Evolutionary conservation across 2,797 vertebrate species (phyloP), one percentile per base, ranked within the genome.

Genomic region (Synaphobranchus kaupii): DNA sequence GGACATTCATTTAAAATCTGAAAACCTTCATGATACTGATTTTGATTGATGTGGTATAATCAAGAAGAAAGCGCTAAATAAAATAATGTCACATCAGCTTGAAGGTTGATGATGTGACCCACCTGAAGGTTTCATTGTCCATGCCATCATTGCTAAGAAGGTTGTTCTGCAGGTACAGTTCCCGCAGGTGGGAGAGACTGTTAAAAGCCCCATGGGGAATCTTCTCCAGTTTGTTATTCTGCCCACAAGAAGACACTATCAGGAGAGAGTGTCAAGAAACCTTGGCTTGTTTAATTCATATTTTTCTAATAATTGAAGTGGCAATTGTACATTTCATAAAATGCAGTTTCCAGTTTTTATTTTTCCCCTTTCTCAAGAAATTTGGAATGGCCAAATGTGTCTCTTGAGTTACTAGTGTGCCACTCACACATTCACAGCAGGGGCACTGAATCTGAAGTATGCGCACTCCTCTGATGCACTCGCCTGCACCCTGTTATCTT

Each of bases 71-170:
- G 6, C 66, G 8, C n/a, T 71, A 31, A n/a, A 68, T 8, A 68
- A 12, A 10, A 68, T 68, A n/a, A 12, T 31, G 66, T 76, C 71
- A 76, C 34, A 13, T 39, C 17, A 47, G 76, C 39, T 80, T 6
- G 76, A 44, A 4, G 7, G 44, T 80, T 20, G 44, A 80, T 22
- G 39, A 78, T 12, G 58, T 20, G 58, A 1, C 95, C 95, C 92
- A 99, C 99, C 98, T 97, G 95, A 99, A 99, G 22, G 98, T 99
- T 92, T 97, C 96, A 0, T 99, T 98, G 93, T 99, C 97, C 95
- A 99, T 97, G 85, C 98, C 97, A 20, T 98, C 96, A 0, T 98
- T 98, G 44, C 95, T 98, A 90, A 99, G 95, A 71, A 97, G 95
- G 92, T 99, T 99, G 93, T 99, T 98, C 94, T 99, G 99, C 76